These are phyloP conservation scores for Pseudanteris insignis DNA, from an alignment of 2,888 invertebrate genomes.

Conservation along the genomic window DNA sequence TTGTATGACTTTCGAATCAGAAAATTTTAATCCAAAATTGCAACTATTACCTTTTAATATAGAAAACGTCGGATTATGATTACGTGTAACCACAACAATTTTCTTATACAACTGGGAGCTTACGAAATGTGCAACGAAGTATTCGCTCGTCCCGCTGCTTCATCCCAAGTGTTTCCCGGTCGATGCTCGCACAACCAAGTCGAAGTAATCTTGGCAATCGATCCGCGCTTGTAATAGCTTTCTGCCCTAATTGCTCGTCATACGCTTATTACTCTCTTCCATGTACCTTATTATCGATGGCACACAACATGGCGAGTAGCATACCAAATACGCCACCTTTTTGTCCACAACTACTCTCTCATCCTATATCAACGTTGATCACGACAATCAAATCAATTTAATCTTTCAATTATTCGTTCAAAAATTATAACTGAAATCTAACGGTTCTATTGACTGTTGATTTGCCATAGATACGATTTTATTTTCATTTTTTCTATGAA, in stretches of 20 bases:
- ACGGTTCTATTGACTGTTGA: no score
- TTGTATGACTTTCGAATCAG: no score
- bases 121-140: conserved; percentile 25
- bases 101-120: conserved; percentile 28
- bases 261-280: conserved; percentile 47
- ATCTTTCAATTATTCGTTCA: no score
- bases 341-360: no score
- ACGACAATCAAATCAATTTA: no score
- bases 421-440: no score
- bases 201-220: conserved; percentile 44
- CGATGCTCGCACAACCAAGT: conserved; percentile 40
- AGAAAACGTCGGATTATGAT: conserved; percentile 33
- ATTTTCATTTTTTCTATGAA: no score
- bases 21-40: conserved; percentile 18
- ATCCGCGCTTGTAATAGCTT: conserved; percentile 48
- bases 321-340: conserved; percentile 24
- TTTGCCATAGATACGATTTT: no score
- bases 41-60: conserved; percentile 23
- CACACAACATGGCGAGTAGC: conserved; percentile 38
- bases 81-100: conserved; percentile 38
- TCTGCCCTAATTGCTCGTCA: conserved; percentile 52
- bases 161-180: conserved; percentile 37
- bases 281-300: conserved; percentile 47
- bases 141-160: conserved; percentile 20
- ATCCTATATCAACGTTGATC: no score